Evolutionary conservation across 2,888 invertebrate genomes (phyloP).

Genomic region (Polia nebulosa): DNA sequence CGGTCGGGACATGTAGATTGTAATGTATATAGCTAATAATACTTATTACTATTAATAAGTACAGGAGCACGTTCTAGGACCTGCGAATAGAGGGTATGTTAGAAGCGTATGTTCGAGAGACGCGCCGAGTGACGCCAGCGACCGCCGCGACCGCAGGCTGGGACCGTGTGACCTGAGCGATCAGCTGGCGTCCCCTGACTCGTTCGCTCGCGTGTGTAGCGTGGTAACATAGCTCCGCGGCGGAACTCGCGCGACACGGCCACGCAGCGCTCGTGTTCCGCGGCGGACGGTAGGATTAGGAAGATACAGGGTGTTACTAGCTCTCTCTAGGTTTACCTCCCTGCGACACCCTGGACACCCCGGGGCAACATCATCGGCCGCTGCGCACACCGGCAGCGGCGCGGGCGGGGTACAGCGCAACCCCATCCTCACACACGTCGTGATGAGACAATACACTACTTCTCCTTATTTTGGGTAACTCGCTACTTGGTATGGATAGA

Average conservation of each 20-base stretch:
- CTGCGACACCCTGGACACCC: constrained; percentile 33
- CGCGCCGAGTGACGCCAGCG: constrained; percentile 58
- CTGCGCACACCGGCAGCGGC: constrained; percentile 26
- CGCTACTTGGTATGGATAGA: not conserved
- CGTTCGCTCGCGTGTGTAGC: constrained; percentile 57
- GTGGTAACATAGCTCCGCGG: constrained; percentile 62
- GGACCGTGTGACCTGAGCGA: not conserved
- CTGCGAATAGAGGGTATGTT: constrained; percentile 74
- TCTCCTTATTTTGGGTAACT: constrained; percentile 19
- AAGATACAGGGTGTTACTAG: constrained; percentile 85
- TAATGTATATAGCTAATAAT: constrained; percentile 84
- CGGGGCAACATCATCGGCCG: constrained; percentile 24
- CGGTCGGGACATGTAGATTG: constrained; percentile 80
- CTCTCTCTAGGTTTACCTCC: constrained; percentile 72
- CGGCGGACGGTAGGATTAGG: constrained; percentile 74
- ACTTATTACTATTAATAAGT: constrained; percentile 76
- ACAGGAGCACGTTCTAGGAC: constrained; percentile 76
- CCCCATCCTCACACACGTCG: constrained; percentile 45
- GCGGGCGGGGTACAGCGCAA: constrained; percentile 27
- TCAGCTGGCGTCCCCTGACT: constrained; percentile 28
- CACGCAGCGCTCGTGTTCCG: constrained; percentile 57
- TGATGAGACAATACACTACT: constrained; percentile 46
- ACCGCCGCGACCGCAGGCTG: not conserved
- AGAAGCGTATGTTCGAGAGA: constrained; percentile 66
- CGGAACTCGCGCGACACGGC: constrained; percentile 49